Evolutionary conservation across 2,888 invertebrate species (phyloP).

Genomic region (Nasonovia ribisnigri): DNA sequence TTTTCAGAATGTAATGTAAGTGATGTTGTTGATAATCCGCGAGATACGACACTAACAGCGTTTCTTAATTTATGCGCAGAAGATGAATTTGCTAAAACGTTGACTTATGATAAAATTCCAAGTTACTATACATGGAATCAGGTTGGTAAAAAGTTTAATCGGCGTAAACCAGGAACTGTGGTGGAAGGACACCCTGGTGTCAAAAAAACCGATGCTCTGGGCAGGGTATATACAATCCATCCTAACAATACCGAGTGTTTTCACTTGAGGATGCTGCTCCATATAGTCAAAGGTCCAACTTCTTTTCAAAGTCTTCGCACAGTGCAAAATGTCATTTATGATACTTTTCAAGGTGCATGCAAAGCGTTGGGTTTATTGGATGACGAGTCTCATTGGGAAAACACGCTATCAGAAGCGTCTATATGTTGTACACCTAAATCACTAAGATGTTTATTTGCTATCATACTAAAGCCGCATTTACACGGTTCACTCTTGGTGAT

Average conservation of each 20-base stretch:
- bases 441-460: conserved; percentile 69
- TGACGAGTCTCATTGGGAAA: conserved; percentile 67
- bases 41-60: neutral
- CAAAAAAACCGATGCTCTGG: conserved; percentile 67
- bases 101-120: neutral
- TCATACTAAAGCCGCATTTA: too few species aligned
- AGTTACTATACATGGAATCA: conserved; percentile 24
- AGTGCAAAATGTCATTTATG: conserved; percentile 18
- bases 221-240: conserved; percentile 69
- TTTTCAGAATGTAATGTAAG: conserved; percentile 26
- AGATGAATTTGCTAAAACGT: conserved; percentile 5
- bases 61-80: neutral
- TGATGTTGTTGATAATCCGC: neutral
- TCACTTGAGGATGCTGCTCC: conserved; percentile 5
- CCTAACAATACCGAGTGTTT: conserved; percentile 67
- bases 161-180: conserved; percentile 67
- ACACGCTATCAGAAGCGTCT: conserved; percentile 67
- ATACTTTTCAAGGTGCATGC: conserved; percentile 64
- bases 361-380: conserved; percentile 67
- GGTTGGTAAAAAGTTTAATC: conserved; percentile 11
- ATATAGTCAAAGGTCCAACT: conserved; percentile 21
- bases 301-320: conserved; percentile 5
- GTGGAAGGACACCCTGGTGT: conserved; percentile 67
- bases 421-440: conserved; percentile 66
- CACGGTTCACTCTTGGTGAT: too few species aligned